Evolutionary conservation across 2,888 invertebrate genomes (phyloP).

Genomic region (Gonocerus acuteangulatus): DNA sequence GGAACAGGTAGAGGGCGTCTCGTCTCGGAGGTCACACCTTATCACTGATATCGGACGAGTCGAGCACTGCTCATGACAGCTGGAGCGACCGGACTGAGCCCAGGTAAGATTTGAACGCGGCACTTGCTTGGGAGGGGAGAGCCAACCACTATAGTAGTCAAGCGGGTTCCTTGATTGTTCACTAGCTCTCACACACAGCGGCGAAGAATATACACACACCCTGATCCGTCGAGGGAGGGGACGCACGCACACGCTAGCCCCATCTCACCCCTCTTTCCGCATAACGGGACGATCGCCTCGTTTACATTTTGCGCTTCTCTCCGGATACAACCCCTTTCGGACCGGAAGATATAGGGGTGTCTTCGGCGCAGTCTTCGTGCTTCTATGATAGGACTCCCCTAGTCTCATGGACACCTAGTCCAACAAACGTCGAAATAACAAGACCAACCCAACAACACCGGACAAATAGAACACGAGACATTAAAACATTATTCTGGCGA

Average conservation of each 20-base stretch:
- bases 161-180: conserved; percentile 18
- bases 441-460: no score
- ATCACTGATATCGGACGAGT: not conserved
- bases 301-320: no score
- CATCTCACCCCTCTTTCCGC: conserved; percentile 4
- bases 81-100: conserved; percentile 10
- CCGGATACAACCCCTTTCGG: no score
- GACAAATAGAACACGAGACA: no score
- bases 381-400: no score
- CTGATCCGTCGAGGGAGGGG: not conserved
- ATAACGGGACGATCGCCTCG: not conserved
- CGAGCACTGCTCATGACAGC: conserved; percentile 1
- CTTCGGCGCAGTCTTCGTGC: no score
- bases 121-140: conserved; percentile 3
- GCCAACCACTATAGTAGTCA: conserved; percentile 18
- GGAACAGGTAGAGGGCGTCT: not conserved
- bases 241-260: not conserved
- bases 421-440: no score
- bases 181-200: not conserved
- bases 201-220: not conserved
- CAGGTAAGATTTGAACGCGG: conserved; percentile 15
- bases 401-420: no score
- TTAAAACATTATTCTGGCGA: no score
- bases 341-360: no score
- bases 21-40: not conserved